A percentile compares a stretch with the other conserved stretches of the same genome.
Conservation (phyloP, 2,113 vertebrate species). For the Atractosteus spatula region DNA sequence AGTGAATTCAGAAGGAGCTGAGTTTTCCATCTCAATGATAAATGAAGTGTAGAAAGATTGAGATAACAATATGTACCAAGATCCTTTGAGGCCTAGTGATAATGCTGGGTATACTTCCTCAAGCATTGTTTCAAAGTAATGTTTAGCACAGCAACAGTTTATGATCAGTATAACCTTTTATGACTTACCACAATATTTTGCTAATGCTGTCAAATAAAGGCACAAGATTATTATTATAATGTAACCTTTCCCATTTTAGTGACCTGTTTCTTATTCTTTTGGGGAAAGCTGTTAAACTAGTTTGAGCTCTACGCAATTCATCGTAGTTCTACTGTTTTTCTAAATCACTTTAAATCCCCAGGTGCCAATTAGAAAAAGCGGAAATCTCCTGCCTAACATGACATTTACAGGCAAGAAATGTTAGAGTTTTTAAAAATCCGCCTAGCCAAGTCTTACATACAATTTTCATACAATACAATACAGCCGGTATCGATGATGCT, state of each 20-base stretch:
- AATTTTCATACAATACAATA: background rate
- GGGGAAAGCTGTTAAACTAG: slow-evolving; percentile 44
- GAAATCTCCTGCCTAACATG: slow-evolving; percentile 65
- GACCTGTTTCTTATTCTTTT: slow-evolving; percentile 46
- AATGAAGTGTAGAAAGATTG: slow-evolving; percentile 26
- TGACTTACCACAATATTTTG: slow-evolving; percentile 63
- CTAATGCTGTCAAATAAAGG: slow-evolving; percentile 64
- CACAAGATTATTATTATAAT: slow-evolving; percentile 55
- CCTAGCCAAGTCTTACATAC: background rate
- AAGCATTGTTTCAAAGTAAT: slow-evolving; percentile 24
- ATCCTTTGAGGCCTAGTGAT: slow-evolving; percentile 20
- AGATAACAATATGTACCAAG: slow-evolving; percentile 12
- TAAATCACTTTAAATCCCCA: slow-evolving; percentile 51
- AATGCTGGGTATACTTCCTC: slow-evolving; percentile 23
- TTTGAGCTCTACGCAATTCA: slow-evolving; percentile 51
- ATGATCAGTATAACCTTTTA: slow-evolving; percentile 51
- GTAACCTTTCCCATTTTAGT: slow-evolving; percentile 54
- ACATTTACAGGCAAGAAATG: slow-evolving; percentile 61
- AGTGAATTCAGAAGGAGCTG: background rate
- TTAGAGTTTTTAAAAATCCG: slow-evolving; percentile 41
- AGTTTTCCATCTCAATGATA: slow-evolving; percentile 5
- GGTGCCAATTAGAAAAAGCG: slow-evolving; percentile 66
- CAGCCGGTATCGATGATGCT: background rate
- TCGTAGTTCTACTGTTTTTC: slow-evolving; percentile 36
- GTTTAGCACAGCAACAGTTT: slow-evolving; percentile 41